Evolutionary conservation across 2,797 vertebrate species (phyloP).

Genomic region (Neosilurus mollespiculum): DNA sequence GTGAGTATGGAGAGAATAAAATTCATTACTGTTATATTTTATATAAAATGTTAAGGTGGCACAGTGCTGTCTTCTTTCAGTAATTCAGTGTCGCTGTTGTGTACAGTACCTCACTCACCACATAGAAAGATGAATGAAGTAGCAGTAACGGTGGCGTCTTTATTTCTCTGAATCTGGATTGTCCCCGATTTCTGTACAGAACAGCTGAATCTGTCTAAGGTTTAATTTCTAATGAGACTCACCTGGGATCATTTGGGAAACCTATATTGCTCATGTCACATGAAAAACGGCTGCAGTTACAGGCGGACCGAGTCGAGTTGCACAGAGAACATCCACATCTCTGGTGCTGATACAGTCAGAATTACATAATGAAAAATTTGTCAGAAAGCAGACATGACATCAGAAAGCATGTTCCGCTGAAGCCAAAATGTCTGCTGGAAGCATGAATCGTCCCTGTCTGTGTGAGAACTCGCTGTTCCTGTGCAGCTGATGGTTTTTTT

Average conservation of each 20-base stretch:
- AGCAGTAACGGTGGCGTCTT: not conserved
- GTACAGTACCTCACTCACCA: not conserved
- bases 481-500: not conserved
- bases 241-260: not conserved
- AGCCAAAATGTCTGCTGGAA: conserved; percentile 36
- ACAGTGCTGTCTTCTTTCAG: too few species aligned
- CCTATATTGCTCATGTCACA: not conserved
- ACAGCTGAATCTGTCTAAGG: not conserved
- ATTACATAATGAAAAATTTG: conserved; percentile 30
- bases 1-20: too few species aligned
- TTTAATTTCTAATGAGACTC: not conserved
- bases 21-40: too few species aligned
- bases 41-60: too few species aligned
- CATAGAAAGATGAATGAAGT: not conserved
- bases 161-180: conserved; percentile 6
- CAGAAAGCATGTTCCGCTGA: conserved; percentile 19
- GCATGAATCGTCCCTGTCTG: not conserved
- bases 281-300: too few species aligned
- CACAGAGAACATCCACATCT: not conserved
- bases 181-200: not conserved
- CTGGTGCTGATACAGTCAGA: not conserved
- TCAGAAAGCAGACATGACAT: conserved; percentile 42
- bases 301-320: not conserved
- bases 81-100: not conserved
- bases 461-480: conserved; percentile 4